Evolutionary conservation across 2,888 invertebrate species (phyloP).

Genomic region (Rhingia campestris): DNA sequence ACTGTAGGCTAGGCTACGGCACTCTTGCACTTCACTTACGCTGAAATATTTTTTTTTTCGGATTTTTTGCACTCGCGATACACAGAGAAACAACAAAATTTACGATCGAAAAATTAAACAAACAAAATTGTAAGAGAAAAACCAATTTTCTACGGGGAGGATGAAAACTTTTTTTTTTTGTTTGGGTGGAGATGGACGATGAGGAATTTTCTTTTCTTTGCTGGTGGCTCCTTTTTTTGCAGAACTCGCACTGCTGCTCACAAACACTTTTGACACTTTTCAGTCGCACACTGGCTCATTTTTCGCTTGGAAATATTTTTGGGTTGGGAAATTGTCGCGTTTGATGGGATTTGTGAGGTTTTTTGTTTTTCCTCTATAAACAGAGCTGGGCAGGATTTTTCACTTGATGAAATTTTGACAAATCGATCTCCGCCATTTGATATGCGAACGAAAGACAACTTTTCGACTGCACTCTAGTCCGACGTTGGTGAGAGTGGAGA

Average conservation of each 20-base stretch:
- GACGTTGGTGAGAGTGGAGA: constrained; percentile 72
- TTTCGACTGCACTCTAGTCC: constrained; percentile 66
- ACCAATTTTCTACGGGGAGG: not conserved
- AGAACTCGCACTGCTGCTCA: not conserved
- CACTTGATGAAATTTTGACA: constrained; percentile 48
- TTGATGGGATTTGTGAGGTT: not conserved
- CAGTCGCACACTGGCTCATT: constrained; percentile 7
- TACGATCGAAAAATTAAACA: not conserved
- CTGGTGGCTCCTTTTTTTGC: constrained; percentile 4
- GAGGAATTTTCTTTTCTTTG: constrained; percentile 32
- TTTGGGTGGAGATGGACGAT: constrained; percentile 27
- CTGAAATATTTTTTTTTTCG: constrained; percentile 9
- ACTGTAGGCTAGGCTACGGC: constrained; percentile 27
- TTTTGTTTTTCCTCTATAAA: constrained; percentile 31
- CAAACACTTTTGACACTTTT: not conserved
- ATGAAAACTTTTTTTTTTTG: not conserved
- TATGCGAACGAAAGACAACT: constrained; percentile 54
- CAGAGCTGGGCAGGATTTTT: constrained; percentile 20
- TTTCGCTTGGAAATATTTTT: not conserved
- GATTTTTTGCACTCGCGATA: constrained; percentile 26
- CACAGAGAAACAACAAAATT: constrained; percentile 9
- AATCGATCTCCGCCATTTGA: constrained; percentile 70
- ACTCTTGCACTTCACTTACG: constrained; percentile 39
- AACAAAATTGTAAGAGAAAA: constrained; percentile 2
- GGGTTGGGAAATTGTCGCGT: constrained; percentile 1